These are phyloP conservation scores for Genyomyrus donnyi DNA, from an alignment of 2,113 vertebrate species.

Conservation along the genomic window DNA sequence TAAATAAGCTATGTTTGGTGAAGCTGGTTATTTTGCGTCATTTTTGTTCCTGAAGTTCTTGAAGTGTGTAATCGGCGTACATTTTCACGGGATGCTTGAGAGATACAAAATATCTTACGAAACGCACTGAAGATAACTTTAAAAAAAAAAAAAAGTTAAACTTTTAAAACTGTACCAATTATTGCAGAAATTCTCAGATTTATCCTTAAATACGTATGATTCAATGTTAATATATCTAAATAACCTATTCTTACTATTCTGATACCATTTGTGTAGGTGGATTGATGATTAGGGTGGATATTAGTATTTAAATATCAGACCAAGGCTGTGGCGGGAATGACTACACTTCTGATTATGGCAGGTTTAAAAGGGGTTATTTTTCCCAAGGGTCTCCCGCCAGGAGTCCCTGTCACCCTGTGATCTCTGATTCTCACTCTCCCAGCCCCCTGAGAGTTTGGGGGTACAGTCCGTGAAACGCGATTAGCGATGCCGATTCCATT, in stretches of 20 bases:
- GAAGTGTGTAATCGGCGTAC: background rate
- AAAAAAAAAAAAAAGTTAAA: background rate
- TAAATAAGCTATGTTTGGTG: background rate
- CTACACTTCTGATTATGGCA: background rate
- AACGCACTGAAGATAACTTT: background rate
- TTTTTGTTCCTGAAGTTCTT: background rate
- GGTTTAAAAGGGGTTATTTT: background rate
- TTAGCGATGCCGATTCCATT: slow-evolving; percentile 26
- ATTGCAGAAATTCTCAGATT: background rate
- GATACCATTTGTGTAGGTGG: background rate
- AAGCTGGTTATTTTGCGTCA: background rate
- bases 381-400: background rate
- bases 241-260: background rate
- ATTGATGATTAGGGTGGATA: background rate
- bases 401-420: slow-evolving; percentile 11
- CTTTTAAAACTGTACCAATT: background rate
- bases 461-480: slow-evolving; percentile 25
- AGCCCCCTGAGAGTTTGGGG: slow-evolving; percentile 13
- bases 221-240: background rate
- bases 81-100: background rate
- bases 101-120: background rate
- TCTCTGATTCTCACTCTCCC: slow-evolving; percentile 4
- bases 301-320: background rate
- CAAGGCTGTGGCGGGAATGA: background rate
- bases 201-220: background rate